Conservation (phyloP, 2,888 invertebrate genomes). For the Drosophila pegasa region DNA sequence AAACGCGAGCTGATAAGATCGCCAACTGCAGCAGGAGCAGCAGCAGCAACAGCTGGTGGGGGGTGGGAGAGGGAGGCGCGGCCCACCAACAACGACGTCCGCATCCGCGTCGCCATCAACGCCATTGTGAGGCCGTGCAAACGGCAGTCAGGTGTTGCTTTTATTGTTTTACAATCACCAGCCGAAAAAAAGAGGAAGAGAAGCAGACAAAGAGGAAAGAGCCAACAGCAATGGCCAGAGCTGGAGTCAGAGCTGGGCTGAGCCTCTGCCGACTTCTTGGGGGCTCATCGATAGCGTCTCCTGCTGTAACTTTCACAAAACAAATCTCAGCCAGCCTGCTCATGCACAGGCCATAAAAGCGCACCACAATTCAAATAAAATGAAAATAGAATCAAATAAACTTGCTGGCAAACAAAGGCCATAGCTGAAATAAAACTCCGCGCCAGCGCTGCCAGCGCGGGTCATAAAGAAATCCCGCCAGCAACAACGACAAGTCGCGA, state of each 20-base stretch:
- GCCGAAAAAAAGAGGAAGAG: slow-evolving; percentile 1
- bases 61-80: slow-evolving; percentile 25
- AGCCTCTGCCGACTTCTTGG: slow-evolving; percentile 37
- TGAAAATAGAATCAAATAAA: slow-evolving; percentile 80
- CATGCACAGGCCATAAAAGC: slow-evolving; percentile 73
- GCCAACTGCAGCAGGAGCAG: slow-evolving; percentile 15
- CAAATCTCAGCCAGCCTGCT: slow-evolving; percentile 68
- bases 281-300: slow-evolving; percentile 60
- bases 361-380: slow-evolving; percentile 78
- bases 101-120: slow-evolving; percentile 67
- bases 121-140: slow-evolving; percentile 68
- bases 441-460: slow-evolving; percentile 50
- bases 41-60: slow-evolving; percentile 5
- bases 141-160: slow-evolving; percentile 80
- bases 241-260: slow-evolving; percentile 8
- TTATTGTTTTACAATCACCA: slow-evolving; percentile 80
- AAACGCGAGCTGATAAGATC: slow-evolving; percentile 68
- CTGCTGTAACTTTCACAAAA: slow-evolving; percentile 71
- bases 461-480: slow-evolving; percentile 71
- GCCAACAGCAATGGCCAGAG: slow-evolving; percentile 26
- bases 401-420: slow-evolving; percentile 74
- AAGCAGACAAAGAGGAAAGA: not conserved
- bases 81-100: slow-evolving; percentile 68
- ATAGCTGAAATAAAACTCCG: slow-evolving; percentile 60
- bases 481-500: slow-evolving; percentile 58